Base-by-base conservation (phyloP, 2,797 vertebrate species). In the Pteropus rufus region DNA sequence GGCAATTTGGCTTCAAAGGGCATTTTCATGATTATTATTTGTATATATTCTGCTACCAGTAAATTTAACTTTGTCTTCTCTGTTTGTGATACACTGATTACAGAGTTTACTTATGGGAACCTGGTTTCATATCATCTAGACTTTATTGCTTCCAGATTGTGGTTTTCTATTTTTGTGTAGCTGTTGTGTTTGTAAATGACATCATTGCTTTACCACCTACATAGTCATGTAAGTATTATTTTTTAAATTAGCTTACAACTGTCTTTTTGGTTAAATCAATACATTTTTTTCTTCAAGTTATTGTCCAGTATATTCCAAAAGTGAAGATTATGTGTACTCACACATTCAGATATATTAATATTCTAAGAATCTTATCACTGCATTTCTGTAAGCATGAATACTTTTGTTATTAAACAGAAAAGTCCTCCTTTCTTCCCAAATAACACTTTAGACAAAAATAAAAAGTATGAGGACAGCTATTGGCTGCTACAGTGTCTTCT, bases 61-160 rank as follows among this genome's bases (percentile, higher is more conserved):
- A 89, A 89, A 64, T 92, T 39, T 89, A 75, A 88, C 70, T 83
- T 91, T 80, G 60, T 23, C 36, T 60, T 92, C 79, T 72, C 83
- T 70, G n/a, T 69, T 49, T 49, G 15, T 62, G 39, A 73, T 89
- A 64, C 10, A 29, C 23, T 88, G 31, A 80, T 70, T 52, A 70
- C 29, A 62, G 41, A 86, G 46, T 83, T 85, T 83, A 52, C 31
- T 92, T 89, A 83, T 64, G 39, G 52, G 24, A 85, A 87, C 75
- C 5, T 81, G 92, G 34, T 76, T 81, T 93, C 24, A 49, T 64
- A 67, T 58, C 24, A 62, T 70, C n/a, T 34, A 64, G 56, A 44
- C 26, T 73, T 73, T 56, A 80, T 24, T 88, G 34, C 29, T 94
- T 86, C 46, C 24, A 69, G 67, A 72, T 29, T 29, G 29, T 39